Evolutionary conservation across 92 coral and sea anemone species (phyloP).

Genomic region (Epizoanthus illoricatus): DNA sequence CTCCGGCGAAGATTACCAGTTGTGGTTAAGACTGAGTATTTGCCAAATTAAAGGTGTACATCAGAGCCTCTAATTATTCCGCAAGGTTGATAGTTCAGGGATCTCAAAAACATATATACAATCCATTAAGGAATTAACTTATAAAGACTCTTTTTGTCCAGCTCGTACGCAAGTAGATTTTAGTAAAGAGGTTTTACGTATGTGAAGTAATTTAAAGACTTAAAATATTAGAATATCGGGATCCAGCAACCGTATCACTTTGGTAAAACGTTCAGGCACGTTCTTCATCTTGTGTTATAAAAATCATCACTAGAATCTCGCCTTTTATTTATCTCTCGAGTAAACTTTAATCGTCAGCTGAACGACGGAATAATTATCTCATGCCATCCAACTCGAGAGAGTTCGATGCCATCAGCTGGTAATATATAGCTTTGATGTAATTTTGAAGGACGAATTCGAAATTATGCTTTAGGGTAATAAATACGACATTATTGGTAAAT

Average conservation of each 20-base stretch:
- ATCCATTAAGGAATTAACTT: slow-evolving; percentile 7
- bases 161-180: not conserved
- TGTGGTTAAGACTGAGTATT: not conserved
- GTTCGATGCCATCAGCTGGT: too few species aligned
- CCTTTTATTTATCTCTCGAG: too few species aligned
- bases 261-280: too few species aligned
- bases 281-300: too few species aligned
- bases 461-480: not conserved
- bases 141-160: slow-evolving; percentile 33
- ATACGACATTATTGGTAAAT: slow-evolving; percentile 8
- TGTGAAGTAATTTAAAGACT: not conserved
- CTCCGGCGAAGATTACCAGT: not conserved
- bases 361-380: too few species aligned
- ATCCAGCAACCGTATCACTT: too few species aligned
- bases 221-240: not conserved
- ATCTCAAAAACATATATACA: slow-evolving; percentile 12
- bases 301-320: too few species aligned
- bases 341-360: too few species aligned
- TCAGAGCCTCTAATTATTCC: not conserved
- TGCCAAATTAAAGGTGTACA: not conserved
- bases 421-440: too few species aligned
- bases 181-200: not conserved
- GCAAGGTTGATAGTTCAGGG: not conserved
- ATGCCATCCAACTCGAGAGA: too few species aligned
- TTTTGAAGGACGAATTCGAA: not conserved